Evolutionary conservation across 2,113 vertebrate species (phyloP).

Genomic region (Thymallus thymallus): DNA sequence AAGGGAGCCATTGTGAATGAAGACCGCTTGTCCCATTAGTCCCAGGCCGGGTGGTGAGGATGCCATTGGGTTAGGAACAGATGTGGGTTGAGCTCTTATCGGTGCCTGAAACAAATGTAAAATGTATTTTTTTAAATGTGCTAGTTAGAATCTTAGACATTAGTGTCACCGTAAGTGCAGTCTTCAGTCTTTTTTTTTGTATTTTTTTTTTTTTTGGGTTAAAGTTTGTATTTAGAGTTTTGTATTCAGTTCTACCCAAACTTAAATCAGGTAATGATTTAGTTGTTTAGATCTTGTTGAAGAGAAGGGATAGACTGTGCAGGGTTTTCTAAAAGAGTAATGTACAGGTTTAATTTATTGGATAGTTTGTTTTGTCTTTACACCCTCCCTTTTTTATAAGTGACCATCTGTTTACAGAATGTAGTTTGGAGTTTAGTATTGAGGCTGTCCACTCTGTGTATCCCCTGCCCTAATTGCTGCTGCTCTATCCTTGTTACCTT

Average conservation of each 20-base stretch:
- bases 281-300: not conserved
- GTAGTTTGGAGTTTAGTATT: constrained; percentile 53
- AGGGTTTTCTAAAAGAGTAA: not conserved
- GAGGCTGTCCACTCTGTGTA: constrained; percentile 23
- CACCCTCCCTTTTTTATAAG: constrained; percentile 44
- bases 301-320: not conserved
- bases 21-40: constrained; percentile 92
- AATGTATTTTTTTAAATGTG: constrained; percentile 71
- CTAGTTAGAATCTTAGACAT: constrained; percentile 64
- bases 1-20: constrained; percentile 95
- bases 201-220: constrained; percentile 22
- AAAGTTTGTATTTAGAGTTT: constrained; percentile 12
- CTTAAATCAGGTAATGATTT: constrained; percentile 10
- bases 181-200: constrained; percentile 38
- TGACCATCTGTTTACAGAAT: constrained; percentile 40
- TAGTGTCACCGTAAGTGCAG: constrained; percentile 83
- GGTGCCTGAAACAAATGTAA: constrained; percentile 82
- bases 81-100: constrained; percentile 93
- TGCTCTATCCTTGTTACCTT: constrained; percentile 79
- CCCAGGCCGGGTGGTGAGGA: constrained; percentile 97
- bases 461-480: constrained; percentile 68
- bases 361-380: constrained; percentile 37
- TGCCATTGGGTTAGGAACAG: constrained; percentile 92
- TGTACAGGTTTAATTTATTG: not conserved
- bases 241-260: constrained; percentile 21